Base-by-base conservation (phyloP, 1,140 invertebrate genomes). In the Lasaia peninsularis region DNA sequence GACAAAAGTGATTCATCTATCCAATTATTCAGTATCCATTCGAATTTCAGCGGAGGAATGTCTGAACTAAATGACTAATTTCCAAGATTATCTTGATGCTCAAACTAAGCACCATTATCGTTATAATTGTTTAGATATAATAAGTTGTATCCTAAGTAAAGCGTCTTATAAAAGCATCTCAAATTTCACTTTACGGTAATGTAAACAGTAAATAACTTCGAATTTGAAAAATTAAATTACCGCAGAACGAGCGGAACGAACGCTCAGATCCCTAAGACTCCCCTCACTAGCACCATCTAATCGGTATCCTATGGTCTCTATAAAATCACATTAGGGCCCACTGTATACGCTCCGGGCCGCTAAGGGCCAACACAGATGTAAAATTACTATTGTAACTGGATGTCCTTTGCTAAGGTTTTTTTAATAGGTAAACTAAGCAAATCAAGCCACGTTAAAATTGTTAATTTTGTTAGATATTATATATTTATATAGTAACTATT, bases 271-370 rank as follows among this genome's bases (percentile, higher is more conserved):
- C 57, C 58, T 63, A 56, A 68, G 61, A 54, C 53, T 73, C 74
- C 73, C 77, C 72, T 71, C 56, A 70, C 66, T 73, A 69, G 73
- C 69, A 71, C 63, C 74, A 74, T 81, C 75, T 86, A 86, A 86
- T 83, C 77, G 82, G 69, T 78, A 83, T 86, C 74, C 80, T 86
- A 83, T 83, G 80, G 80, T 74, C 77, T 75, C 75, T 76, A 86
- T 85, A 80, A 86, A 86, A 83, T 86, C 78, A 83, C 79, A 83
- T 86, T 83, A 86, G 72, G 74, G 73, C 63, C 68, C 69, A 73
- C 63, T 71, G 75, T 72, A 73, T 62, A 67, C 79, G 76, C 75
- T 74, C 66, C 65, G 78, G 75, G 70, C 64, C 64, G 67, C 69
- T 65, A 63, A 69, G 65, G 67, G 68, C 56, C 44, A 56, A 37